Evolutionary conservation across 2,888 invertebrate genomes (phyloP), one percentile per base, ranked within the genome.

Genomic region (Octodonta nipae): DNA sequence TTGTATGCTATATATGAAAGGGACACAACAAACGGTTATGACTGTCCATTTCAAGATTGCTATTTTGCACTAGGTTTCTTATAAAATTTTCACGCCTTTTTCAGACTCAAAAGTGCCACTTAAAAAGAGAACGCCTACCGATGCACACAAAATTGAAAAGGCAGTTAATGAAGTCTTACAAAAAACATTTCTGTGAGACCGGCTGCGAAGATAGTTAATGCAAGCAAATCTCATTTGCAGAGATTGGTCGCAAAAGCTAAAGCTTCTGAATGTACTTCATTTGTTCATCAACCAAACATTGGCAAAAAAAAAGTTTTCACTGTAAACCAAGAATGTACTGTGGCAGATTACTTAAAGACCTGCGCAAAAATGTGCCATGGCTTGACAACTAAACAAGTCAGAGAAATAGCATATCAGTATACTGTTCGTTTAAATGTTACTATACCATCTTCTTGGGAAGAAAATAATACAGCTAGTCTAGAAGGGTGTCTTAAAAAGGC

Each of bases 381-480:
- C 13, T n/a, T 28, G 13, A 28, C 28, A 28, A 28, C 6, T 5
- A 12, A 28, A 28, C 28, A 28, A 28, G 13, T 12, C 6, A 5
- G 28, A 7, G 28, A 14, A 28, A n/a, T 28, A 12, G 28, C 13
- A 28, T 5, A 28, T 28, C 28, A 28, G 13, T 28, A 12, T 28
- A 13, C 15, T 7, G 13, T 28, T 7, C 6, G 28, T 28, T n/a
- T 7, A 28, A 14, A 28, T 13, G 13, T 28, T 6, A 13, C 4
- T 20, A 20, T 20, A 20, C 20, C n/a, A 20, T n/a, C 20, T 20
- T 6, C 20, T 20, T 20, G 20, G 20, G n/a, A 20, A 20, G n/a
- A 20, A 20, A 20, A 20, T 20, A 20, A 20, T 20, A 20, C 20
- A 20, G 20, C 20, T 20, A 20, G 20, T n/a, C 20, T 20, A 20